phyloP scores from a whole-genome alignment of 2,113 vertebrate species.

The Ceyx cyanopectus region DNA sequence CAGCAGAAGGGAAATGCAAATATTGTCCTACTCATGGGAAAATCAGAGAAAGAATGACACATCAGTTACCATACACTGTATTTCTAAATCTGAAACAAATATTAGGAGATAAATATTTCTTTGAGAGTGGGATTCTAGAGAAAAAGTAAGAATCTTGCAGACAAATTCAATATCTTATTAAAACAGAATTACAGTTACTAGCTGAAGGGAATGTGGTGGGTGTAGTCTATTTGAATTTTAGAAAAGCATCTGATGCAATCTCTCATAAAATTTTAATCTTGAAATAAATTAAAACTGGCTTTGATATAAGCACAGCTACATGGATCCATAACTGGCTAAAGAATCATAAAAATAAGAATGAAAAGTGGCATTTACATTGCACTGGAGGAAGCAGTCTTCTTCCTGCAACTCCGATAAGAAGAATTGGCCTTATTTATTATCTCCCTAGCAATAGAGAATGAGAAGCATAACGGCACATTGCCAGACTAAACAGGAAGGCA shows the following conservation, averaged over 20 bases:
- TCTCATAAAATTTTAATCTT: slow-evolving; percentile 70
- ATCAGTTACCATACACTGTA: background rate
- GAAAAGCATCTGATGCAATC: slow-evolving; percentile 62
- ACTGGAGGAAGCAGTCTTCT: slow-evolving; percentile 23
- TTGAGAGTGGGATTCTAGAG: background rate
- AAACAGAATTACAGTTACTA: slow-evolving; percentile 53
- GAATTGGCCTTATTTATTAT: slow-evolving; percentile 57
- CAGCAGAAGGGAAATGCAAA: background rate
- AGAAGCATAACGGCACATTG: background rate
- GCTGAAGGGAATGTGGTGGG: slow-evolving; percentile 61
- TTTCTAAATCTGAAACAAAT: slow-evolving; percentile 1
- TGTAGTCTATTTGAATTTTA: slow-evolving; percentile 58
- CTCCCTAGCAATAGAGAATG: background rate
- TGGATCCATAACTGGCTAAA: slow-evolving; percentile 51
- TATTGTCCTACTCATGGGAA: background rate
- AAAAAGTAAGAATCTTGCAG: slow-evolving; percentile 27
- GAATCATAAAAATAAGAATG: slow-evolving; percentile 56
- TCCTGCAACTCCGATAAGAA: background rate
- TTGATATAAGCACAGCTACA: slow-evolving; percentile 53
- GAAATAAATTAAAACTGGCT: slow-evolving; percentile 67
- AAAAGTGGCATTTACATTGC: slow-evolving; percentile 46
- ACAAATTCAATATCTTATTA: slow-evolving; percentile 58
- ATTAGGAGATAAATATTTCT: slow-evolving; percentile 39
- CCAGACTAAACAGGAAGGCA: slow-evolving; percentile 3
- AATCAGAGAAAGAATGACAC: background rate